A percentile compares a stretch with the other conserved stretches of the same genome.
Evolutionary conservation across 2,113 vertebrate species (phyloP).

Genomic region (Pteropus alecto): DNA sequence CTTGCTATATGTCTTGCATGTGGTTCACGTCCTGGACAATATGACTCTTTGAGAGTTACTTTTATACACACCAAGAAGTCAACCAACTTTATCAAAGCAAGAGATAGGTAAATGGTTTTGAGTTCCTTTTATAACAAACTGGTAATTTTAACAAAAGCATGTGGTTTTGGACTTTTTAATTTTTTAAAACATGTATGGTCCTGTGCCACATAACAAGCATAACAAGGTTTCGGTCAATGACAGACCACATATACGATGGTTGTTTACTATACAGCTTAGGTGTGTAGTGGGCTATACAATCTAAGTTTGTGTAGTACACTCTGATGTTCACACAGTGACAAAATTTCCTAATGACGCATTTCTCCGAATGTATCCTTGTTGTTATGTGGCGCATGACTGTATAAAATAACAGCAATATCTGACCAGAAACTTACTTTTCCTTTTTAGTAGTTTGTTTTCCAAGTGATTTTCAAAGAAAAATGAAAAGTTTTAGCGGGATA

Average conservation of each 20-base stretch:
- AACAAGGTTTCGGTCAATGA: not conserved
- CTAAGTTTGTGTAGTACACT: not conserved
- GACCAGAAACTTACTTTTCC: not conserved
- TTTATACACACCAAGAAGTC: not conserved
- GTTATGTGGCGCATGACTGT: not conserved
- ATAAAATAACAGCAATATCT: not conserved
- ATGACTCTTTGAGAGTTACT: not conserved
- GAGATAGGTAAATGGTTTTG: conserved; percentile 15
- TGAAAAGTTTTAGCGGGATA: not conserved
- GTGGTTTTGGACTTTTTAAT: not conserved
- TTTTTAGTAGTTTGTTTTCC: not conserved
- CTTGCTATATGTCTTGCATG: not conserved
- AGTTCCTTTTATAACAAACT: conserved; percentile 30
- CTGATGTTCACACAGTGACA: not conserved
- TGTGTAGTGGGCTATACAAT: not conserved
- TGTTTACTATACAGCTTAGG: not conserved
- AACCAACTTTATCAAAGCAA: not conserved
- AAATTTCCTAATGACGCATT: not conserved
- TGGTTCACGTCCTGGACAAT: not conserved
- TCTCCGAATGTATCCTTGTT: not conserved
- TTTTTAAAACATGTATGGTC: not conserved
- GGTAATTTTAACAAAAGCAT: not conserved
- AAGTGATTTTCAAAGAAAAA: not conserved
- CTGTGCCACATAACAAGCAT: not conserved
- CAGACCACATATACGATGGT: not conserved